Base-by-base conservation (phyloP, 2,888 invertebrate species). In the Adineta ricciae region DNA sequence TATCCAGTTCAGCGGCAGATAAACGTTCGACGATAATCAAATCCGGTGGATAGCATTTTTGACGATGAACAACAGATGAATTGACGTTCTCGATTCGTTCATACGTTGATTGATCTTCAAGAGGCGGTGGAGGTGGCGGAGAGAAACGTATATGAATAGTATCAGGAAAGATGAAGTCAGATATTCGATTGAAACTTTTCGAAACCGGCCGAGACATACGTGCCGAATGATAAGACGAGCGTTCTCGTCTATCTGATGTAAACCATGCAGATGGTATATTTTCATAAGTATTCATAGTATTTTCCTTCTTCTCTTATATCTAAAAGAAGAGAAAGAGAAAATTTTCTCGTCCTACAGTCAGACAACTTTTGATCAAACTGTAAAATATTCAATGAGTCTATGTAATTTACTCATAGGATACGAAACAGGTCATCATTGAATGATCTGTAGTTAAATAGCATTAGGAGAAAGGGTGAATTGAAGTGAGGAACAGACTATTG, bases 141-240 rank as follows among this genome's bases (percentile, higher is more conserved):
- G 14, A 8, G n/a, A 78, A n/a, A 78, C 78, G 78, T 11, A 78
- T 32, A 78, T 78, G 78, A 41, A 78, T 14, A 24, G 78, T 78
- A 41, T 78, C 78, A 41, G 78, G 78, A 78, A 78, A 78, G 11
- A 78, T 78, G 11, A 78, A 78, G 11, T 78, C 78, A 78, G 78
- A 78, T 78, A 78, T 78, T 41, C 78, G 78, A 78, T 78, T 78
- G 14, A 78, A 78, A 41, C 41, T 78, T 78, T 78, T 78, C 24
- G 78, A 78, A 24, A 78, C 78, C 11, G 78, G 78, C 8, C 64
- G 64, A 27, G 64, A 64, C 32, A 64, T 64, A 32, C 14, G 32
- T 19, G 32, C 19, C 19, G 19, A 14, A 64, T 32, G 5, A 19
- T 64, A 19, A 32, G 27, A 64, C 32, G 64, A 64, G 27, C 64